A percentile compares a stretch with the other conserved stretches of the same genome.
phyloP scores from a whole-genome alignment of 2,113 vertebrate species.

The Orcinus orca region DNA sequence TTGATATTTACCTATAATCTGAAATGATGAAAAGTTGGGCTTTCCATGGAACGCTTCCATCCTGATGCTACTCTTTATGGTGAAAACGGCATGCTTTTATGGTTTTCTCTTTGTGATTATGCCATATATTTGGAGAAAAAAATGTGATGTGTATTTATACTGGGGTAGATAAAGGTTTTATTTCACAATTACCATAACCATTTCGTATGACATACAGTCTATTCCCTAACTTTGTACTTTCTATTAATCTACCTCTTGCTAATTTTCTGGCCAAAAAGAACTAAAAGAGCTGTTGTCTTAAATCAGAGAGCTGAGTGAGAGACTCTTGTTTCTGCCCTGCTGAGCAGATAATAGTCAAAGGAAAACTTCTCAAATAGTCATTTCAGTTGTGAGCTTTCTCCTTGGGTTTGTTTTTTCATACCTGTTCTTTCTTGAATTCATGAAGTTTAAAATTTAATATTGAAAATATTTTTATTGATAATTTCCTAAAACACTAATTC shows the following conservation, averaged over 20 bases:
- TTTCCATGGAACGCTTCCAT: not conserved
- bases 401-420: not conserved
- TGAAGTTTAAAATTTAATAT: not conserved
- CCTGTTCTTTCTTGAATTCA: not conserved
- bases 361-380: not conserved
- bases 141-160: not conserved
- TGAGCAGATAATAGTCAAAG: slow-evolving; percentile 38
- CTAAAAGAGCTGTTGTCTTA: slow-evolving; percentile 43
- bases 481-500: not conserved
- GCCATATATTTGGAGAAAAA: not conserved
- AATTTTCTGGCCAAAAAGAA: slow-evolving; percentile 36
- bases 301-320: not conserved
- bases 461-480: not conserved
- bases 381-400: slow-evolving; percentile 7
- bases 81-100: not conserved
- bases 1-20: not conserved
- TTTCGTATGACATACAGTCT: not conserved
- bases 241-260: not conserved
- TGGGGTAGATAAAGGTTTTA: not conserved
- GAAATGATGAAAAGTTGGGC: not conserved
- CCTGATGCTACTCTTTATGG: not conserved
- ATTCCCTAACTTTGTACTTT: slow-evolving; percentile 11
- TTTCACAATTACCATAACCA: not conserved
- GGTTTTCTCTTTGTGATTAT: not conserved
- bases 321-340: not conserved